Conservation (phyloP, 2,113 vertebrate genomes). For the Chaenocephalus aceratus region DNA sequence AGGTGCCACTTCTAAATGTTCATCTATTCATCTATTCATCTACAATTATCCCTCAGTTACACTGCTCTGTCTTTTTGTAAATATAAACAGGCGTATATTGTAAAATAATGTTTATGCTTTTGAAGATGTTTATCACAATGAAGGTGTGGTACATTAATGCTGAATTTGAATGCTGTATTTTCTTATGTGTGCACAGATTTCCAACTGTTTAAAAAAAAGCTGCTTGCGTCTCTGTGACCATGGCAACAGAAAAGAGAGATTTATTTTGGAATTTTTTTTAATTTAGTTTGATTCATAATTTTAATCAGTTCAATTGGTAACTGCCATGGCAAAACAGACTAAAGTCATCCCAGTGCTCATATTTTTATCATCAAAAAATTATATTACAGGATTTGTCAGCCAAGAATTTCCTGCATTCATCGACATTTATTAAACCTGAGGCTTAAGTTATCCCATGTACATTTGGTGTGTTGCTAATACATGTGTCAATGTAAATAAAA, state of each 20-base stretch:
- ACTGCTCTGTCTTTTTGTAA: conserved; percentile 70
- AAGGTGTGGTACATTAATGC: conserved; percentile 78
- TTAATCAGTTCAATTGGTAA: conserved; percentile 29
- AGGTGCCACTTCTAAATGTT: conserved; percentile 75
- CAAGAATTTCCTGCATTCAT: conserved; percentile 59
- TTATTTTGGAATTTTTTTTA: conserved; percentile 32
- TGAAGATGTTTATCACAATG: conserved; percentile 59
- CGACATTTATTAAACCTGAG: conserved; percentile 79
- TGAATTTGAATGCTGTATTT: conserved; percentile 71
- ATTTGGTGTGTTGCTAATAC: conserved; percentile 70
- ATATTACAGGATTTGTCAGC: background rate
- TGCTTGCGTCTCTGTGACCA: conserved; percentile 55
- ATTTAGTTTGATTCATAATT: conserved; percentile 35
- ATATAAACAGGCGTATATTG: conserved; percentile 67
- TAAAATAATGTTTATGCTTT: conserved; percentile 63
- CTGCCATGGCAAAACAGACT: conserved; percentile 18
- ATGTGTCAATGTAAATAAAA: conserved; percentile 85
- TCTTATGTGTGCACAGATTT: conserved; percentile 58
- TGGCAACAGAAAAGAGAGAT: conserved; percentile 39
- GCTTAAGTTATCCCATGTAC: conserved; percentile 72
- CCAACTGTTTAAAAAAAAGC: conserved; percentile 35
- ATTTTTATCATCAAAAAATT: conserved; percentile 2
- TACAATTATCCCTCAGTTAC: conserved; percentile 45
- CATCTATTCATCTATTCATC: conserved; percentile 51
- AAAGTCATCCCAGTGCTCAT: conserved; percentile 1